Conservation (phyloP, 2,113 vertebrate species). For the Colistium nudipinnis region DNA sequence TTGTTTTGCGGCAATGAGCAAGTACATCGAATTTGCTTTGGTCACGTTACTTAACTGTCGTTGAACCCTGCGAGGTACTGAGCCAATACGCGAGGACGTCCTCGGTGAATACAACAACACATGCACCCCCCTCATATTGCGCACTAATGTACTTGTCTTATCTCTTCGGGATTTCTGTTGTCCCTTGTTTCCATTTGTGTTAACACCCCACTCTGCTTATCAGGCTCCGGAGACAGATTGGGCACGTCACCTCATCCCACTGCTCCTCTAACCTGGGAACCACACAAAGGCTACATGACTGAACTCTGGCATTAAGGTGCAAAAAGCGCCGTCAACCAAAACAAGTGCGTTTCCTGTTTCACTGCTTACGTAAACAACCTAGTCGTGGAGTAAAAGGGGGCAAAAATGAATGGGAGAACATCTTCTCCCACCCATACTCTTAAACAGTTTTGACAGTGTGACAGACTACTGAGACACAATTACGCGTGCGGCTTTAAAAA, state of each 20-base stretch:
- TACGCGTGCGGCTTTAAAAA: not conserved
- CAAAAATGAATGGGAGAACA: not conserved
- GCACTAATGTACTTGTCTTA: not conserved
- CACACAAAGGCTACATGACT: slow-evolving; percentile 29
- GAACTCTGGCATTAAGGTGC: slow-evolving; percentile 43
- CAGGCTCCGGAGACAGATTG: slow-evolving; percentile 4
- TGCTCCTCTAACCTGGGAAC: slow-evolving; percentile 26
- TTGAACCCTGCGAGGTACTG: slow-evolving; percentile 20
- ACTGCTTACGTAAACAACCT: slow-evolving; percentile 56
- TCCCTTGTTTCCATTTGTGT: not conserved
- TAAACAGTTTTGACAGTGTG: not conserved
- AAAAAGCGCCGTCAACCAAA: slow-evolving; percentile 38
- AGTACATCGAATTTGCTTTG: slow-evolving; percentile 21
- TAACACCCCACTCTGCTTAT: slow-evolving; percentile 4
- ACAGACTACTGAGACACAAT: not conserved
- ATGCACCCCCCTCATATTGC: not conserved
- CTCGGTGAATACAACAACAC: slow-evolving; percentile 3
- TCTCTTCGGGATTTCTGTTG: not conserved
- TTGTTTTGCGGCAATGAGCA: too few species aligned
- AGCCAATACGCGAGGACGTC: not conserved
- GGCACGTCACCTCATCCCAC: slow-evolving; percentile 18
- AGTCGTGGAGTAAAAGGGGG: not conserved
- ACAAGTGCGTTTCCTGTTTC: slow-evolving; percentile 59
- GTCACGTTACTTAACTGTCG: slow-evolving; percentile 13
- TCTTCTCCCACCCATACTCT: not conserved